Base-by-base conservation (phyloP, 2,113 vertebrate genomes). In the Nipponia nippon region DNA sequence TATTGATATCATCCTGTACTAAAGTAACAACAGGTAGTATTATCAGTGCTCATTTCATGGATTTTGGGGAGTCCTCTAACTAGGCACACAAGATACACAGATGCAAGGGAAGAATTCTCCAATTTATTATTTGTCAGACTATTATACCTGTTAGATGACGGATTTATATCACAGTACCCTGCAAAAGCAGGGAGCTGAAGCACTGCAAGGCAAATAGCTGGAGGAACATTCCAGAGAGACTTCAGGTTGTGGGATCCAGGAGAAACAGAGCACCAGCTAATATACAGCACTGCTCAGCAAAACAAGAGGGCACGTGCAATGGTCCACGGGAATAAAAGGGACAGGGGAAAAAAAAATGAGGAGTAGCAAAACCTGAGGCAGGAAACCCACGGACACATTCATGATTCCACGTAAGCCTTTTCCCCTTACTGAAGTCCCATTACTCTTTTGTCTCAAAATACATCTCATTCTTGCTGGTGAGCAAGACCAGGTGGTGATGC, bases 151-250 rank as follows among this genome's bases (percentile, higher is more conserved):
- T 50, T 42, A 49, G 71, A 58, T 18, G 38, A 86, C 67, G 85
- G 67, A 70, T 85, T 90, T 66, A 59, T 55, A 77, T 25, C 56
- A 82, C 70, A 85, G 84, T 6, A 47, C 46, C 50, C 61, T 49
- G 14, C 29, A 89, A 78, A 89, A 84, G 69, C 84, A 81, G 81
- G 34, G 72, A 89, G 69, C 55, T 67, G 55, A 82, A 94, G 83
- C 67, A 67, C 11, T 47, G 67, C 70, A 82, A 67, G 18, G 20
- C 70, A 82, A 87, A 93, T 36, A 66, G 93, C 76, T 29, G 3
- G 83, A 72, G 77, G 76, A 89, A 93, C 75, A 61, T 87, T 95
- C 85, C 82, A 90, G 76, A 91, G 90, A 78, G 77, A 88, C 63
- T 93, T 65, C 38, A 29, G 72, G 65, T 47, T 40, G 47, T 52